Evolutionary conservation across 2,113 vertebrate genomes (phyloP), one percentile per base, ranked within the genome.

Genomic region (Anser cygnoides): DNA sequence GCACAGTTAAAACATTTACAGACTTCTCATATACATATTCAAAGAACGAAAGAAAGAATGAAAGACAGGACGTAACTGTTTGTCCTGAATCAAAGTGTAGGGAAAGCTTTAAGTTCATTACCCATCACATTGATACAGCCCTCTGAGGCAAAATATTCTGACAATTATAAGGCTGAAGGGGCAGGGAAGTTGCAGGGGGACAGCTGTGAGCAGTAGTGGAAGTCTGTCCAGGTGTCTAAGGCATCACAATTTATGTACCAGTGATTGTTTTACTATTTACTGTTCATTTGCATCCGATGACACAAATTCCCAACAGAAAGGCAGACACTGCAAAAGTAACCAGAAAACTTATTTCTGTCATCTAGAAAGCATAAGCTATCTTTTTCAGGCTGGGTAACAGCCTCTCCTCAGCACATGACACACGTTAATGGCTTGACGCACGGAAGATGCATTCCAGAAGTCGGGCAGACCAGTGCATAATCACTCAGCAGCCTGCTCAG

Each of bases 401-500:
- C 44, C 43, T 33, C 55, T 68, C 49, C 55, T 41, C 57, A 55
- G 92, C 73, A 46, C 22, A 0, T 3, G 31, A 18, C 9, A 11
- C 28, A 12, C 0, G 6, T 58, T 3, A 5, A n/a, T 14, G 37
- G 35, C n/a, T 1, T 0, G 16, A 28, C 6, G 20, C 49, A 28
- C 39, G 39, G 33, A 50, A 67, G 63, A 23, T 19, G 37, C 57
- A 37, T 28, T 41, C 4, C 55, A 41, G 43, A 17, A 46, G 44
- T 19, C 5, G 4, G 75, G 61, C 79, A 74, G 61, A 75, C 46
- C 19, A 91, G 35, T 0, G 1, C 68, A 59, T 68, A 0, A 4
- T 13, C 52, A 23, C 31, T 68, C 8, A 9, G 33, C 65, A 78
- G 41, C 59, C 59, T 28, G 46, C 37, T 73, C 43, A 16, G 46